A percentile compares a stretch with the other conserved stretches of the same genome.
Evolutionary conservation across 2,888 invertebrate genomes (phyloP).

Genomic region (Suillia variegata): DNA sequence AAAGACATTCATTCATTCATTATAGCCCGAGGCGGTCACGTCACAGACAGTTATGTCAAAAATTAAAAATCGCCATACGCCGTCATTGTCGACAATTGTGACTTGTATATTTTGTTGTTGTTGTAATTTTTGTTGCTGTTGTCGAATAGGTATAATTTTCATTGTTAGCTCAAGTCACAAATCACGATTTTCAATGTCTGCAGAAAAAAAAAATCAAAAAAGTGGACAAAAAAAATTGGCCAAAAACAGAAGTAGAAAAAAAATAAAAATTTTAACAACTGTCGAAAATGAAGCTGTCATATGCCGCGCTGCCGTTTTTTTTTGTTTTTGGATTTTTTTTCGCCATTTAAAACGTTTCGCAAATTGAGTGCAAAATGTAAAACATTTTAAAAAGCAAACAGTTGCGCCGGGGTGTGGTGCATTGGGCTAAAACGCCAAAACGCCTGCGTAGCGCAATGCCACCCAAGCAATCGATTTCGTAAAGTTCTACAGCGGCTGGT

Average conservation of each 20-base stretch:
- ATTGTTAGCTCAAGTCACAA: neutral
- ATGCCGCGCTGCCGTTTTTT: neutral
- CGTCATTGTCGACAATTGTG: neutral
- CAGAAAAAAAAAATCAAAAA: neutral
- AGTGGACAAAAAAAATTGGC: neutral
- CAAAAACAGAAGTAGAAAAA: neutral
- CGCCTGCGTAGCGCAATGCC: neutral
- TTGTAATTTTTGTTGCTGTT: too few relatives aligned
- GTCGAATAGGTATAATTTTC: too few relatives aligned
- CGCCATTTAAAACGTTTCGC: neutral
- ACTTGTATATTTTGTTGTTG: too few relatives aligned
- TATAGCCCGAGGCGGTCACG: slow-evolving; percentile 52
- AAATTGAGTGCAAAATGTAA: slow-evolving; percentile 5
- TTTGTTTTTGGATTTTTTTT: too few relatives aligned
- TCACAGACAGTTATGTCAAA: slow-evolving; percentile 42
- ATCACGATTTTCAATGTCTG: slow-evolving; percentile 2
- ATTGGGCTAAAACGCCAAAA: neutral
- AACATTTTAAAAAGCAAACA: slow-evolving; percentile 5
- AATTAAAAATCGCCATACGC: neutral
- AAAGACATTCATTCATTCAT: too few relatives aligned
- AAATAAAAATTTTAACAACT: too few relatives aligned
- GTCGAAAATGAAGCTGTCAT: slow-evolving; percentile 6
- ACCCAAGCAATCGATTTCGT: neutral
- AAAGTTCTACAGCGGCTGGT: too few relatives aligned
- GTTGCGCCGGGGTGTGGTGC: neutral